These are phyloP conservation scores for Rhinophrynus dorsalis DNA, from an alignment of 2,797 vertebrate genomes.

Conservation along the genomic window DNA sequence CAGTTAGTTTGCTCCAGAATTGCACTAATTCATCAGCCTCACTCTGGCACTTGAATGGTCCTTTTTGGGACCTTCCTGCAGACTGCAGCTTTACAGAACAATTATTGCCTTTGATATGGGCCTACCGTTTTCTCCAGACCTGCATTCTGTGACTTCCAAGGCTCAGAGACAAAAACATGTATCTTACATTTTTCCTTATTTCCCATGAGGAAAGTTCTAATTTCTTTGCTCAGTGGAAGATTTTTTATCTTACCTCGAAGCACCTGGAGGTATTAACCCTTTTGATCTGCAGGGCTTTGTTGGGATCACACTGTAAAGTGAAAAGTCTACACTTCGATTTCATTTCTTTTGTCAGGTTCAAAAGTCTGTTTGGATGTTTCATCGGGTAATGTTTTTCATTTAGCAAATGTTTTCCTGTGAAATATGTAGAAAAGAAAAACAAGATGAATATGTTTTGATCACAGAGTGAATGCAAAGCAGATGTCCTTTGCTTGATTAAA, in stretches of 20 bases:
- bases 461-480: not conserved
- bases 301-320: constrained; percentile 6
- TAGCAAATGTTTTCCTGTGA: no score
- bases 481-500: not conserved
- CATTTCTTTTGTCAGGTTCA: not conserved
- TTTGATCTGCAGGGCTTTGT: constrained; percentile 8
- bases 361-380: constrained; percentile 2
- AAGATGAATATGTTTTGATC: not conserved
- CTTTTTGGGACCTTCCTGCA: constrained; percentile 9
- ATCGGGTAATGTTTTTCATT: not conserved
- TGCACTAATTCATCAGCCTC: no score
- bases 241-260: constrained; percentile 22
- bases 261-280: constrained; percentile 15
- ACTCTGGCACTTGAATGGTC: no score
- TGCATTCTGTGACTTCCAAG: constrained; percentile 23
- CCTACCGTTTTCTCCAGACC: constrained; percentile 22
- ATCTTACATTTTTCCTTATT: constrained; percentile 27
- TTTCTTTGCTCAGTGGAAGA: constrained; percentile 22
- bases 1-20: no score
- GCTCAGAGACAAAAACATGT: constrained; percentile 13
- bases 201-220: constrained; percentile 35
- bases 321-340: constrained; percentile 8
- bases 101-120: constrained; percentile 25
- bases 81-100: constrained; percentile 1
- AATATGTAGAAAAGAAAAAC: not conserved